Evolutionary conservation across 2,113 vertebrate species (phyloP).

Genomic region (Ibidorhyncha struthersii): DNA sequence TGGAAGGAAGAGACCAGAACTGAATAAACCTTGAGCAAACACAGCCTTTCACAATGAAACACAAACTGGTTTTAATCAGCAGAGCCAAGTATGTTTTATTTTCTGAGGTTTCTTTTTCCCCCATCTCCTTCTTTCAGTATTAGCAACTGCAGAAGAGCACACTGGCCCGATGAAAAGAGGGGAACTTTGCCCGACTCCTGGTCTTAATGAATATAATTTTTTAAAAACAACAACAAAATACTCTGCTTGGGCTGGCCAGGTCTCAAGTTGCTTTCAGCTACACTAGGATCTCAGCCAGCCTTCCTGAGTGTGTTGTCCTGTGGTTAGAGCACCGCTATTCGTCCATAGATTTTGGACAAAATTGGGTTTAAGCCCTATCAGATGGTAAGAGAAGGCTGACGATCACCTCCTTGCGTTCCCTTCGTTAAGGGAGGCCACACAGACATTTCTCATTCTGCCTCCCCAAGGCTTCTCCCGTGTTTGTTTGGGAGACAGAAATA

Average conservation of each 20-base stretch:
- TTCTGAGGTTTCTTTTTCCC: not conserved
- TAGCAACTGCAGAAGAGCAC: constrained; percentile 27
- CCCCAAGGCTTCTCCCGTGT: not conserved
- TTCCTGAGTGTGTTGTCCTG: not conserved
- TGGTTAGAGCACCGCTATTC: not conserved
- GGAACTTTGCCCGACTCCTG: constrained; percentile 51
- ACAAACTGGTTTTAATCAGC: constrained; percentile 50
- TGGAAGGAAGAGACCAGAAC: constrained; percentile 39
- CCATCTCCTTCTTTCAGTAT: not conserved
- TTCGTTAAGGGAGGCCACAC: not conserved
- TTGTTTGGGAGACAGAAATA: not conserved
- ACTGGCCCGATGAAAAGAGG: not conserved
- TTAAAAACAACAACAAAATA: constrained; percentile 9
- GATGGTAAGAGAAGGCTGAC: not conserved
- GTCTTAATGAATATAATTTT: constrained; percentile 40
- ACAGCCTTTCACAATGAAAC: constrained; percentile 58
- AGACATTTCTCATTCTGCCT: not conserved
- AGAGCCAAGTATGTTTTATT: constrained; percentile 29
- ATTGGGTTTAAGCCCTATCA: not conserved
- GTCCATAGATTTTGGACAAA: not conserved
- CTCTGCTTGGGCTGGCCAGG: constrained; percentile 24
- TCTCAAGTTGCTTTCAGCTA: not conserved
- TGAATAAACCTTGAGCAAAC: constrained; percentile 55
- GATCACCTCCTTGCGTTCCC: not conserved
- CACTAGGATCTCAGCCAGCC: not conserved